Percentiles rank a stretch among this genome's conserved stretches.
These are phyloP conservation scores for Tetanocera ferruginea DNA, from an alignment of 2,888 invertebrate genomes.

Conservation along the genomic window DNA sequence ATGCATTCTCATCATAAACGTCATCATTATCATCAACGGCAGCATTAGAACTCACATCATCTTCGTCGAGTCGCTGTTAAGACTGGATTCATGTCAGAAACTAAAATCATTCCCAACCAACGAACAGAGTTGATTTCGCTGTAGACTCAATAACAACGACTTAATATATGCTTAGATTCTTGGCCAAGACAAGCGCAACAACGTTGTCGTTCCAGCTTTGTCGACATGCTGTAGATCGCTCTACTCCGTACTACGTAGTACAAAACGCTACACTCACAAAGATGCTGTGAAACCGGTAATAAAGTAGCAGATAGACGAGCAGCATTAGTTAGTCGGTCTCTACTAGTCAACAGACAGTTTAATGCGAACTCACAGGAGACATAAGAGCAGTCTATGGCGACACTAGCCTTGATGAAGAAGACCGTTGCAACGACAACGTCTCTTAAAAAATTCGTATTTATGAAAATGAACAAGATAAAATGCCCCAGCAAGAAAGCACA, in stretches of 20 bases:
- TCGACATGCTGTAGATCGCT: neutral
- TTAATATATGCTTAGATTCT: slow-evolving; percentile 39
- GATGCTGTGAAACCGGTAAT: slow-evolving; percentile 45
- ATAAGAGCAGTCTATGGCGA: slow-evolving; percentile 2
- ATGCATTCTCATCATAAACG: slow-evolving; percentile 28
- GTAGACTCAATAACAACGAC: slow-evolving; percentile 1
- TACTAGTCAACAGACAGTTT: neutral
- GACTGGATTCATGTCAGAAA: slow-evolving; percentile 34
- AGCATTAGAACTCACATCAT: neutral
- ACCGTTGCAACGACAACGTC: slow-evolving; percentile 55
- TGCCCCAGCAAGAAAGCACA: neutral
- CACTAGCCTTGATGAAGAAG: neutral
- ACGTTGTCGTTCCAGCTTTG: neutral
- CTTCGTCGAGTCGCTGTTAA: neutral
- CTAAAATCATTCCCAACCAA: slow-evolving; percentile 38
- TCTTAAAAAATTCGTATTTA: slow-evolving; percentile 57
- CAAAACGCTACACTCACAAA: slow-evolving; percentile 31
- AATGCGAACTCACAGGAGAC: slow-evolving; percentile 5
- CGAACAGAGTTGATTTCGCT: neutral
- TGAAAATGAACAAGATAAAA: slow-evolving; percentile 58
- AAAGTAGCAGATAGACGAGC: slow-evolving; percentile 44
- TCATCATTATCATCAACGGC: neutral
- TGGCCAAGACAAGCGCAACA: slow-evolving; percentile 26
- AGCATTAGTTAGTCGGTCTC: slow-evolving; percentile 10
- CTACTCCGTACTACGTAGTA: neutral